Conservation (phyloP, 2,888 invertebrate species). For the Heliconius sara region DNA sequence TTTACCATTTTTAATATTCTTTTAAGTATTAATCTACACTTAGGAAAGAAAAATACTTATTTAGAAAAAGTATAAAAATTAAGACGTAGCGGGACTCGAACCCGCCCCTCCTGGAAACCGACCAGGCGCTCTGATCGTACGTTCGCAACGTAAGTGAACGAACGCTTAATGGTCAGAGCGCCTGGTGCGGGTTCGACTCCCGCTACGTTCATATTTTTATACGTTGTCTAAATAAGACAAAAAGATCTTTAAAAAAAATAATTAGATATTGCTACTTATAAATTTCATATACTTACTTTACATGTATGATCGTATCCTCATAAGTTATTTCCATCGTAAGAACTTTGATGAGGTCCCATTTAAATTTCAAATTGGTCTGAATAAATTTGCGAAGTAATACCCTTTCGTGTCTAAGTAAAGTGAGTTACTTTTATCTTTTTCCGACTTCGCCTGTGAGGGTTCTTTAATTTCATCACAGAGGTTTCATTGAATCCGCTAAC, state of each 20-base stretch:
- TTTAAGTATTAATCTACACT: too few species aligned
- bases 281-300: constrained; percentile 6
- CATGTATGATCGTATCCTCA: constrained; percentile 22
- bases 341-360: constrained; percentile 78
- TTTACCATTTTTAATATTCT: too few species aligned
- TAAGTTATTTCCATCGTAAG: constrained; percentile 50
- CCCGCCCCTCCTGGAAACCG: too few species aligned
- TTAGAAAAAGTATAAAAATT: too few species aligned
- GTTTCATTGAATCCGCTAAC: constrained; percentile 54
- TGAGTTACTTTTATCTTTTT: constrained; percentile 57
- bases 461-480: constrained; percentile 49
- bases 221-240: too few species aligned
- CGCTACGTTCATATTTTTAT: too few species aligned
- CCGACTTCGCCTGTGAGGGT: constrained; percentile 45
- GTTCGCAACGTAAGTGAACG: too few species aligned
- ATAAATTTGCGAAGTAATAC: constrained; percentile 77
- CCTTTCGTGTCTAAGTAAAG: constrained; percentile 60
- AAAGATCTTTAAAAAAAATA: background rate
- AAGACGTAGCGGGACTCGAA: too few species aligned
- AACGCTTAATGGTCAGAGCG: too few species aligned
- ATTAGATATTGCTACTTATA: background rate
- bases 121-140: too few species aligned
- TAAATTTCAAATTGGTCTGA: constrained; percentile 77
- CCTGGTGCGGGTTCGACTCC: too few species aligned
- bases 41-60: too few species aligned